These are phyloP conservation scores for Alosa alosa DNA, from an alignment of 2,113 vertebrate species.

Conservation along the genomic window DNA sequence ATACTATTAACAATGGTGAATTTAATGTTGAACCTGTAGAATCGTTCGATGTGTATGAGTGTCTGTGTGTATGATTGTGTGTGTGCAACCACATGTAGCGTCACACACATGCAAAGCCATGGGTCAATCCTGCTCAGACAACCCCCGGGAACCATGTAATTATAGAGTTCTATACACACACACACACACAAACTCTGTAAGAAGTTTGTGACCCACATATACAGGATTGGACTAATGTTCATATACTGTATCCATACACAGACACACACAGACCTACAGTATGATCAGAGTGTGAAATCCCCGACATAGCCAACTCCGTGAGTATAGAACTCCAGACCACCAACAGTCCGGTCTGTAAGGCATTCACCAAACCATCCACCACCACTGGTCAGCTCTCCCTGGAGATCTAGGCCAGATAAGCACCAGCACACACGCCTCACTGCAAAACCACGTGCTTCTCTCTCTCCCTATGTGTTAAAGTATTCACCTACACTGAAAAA, in stretches of 20 bases:
- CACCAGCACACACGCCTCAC: neutral
- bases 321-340: no score
- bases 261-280: no score
- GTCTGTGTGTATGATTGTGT: neutral
- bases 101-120: neutral
- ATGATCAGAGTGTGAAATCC: neutral
- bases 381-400: neutral
- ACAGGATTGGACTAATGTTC: no score
- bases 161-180: neutral
- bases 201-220: no score
- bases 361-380: neutral
- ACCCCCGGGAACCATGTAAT: neutral
- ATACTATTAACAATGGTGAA: neutral
- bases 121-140: neutral
- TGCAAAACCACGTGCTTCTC: no score
- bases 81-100: neutral
- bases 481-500: neutral
- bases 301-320: neutral
- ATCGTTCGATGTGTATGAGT: neutral
- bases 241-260: constrained; percentile 20
- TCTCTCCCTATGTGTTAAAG: neutral
- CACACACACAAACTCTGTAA: neutral
- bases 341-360: neutral
- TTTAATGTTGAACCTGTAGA: neutral
- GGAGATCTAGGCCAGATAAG: neutral